Evolutionary conservation across 2,888 invertebrate genomes (phyloP), one percentile per base, ranked within the genome.

Genomic region (Argyresthia albistria): DNA sequence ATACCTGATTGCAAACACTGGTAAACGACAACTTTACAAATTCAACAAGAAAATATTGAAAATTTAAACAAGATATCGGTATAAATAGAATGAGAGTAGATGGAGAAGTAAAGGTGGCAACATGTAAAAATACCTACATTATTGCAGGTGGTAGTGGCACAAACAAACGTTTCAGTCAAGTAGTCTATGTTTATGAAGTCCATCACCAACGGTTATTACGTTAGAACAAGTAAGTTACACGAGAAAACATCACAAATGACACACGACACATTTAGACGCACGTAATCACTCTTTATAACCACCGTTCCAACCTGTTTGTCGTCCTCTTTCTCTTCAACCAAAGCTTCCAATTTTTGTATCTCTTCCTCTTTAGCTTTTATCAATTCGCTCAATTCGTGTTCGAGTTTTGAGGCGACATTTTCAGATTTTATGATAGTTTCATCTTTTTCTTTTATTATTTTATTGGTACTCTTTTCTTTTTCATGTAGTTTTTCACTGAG

Each of bases 271-370:
- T 36, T 10, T 49, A 6, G 15, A 39, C 11, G 11, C 52, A 39
- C 53, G 49, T 51, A 49, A 25, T 48, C 53, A 57, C 56, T 54
- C 54, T 46, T 46, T 6, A 39, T 43, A 25, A 37, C 53, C 46
- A 52, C 56, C 53, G 36, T 35, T 70, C 82, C 75, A 70, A 86
- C 84, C 84, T 86, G 76, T 57, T 61, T 69, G 53, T 76, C 73
- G 57, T 58, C 70, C 53, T 77, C 71, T 70, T 62, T 80, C 52
- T 73, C 69, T 54, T 60, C 57, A 48, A 78, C 52, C 7, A 61
- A 10, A 51, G 57, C 53, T 43, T 67, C 65, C 60, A 71, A 56
- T 45, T 73, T 65, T 63, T 74, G 64, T 55, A 76, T 80, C 52
- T 79, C 76, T 60, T 76, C 75, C 14, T 58, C 57, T 54, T 64